Base-by-base conservation (phyloP, 2,888 invertebrate species). In the Malacosoma neustria region DNA sequence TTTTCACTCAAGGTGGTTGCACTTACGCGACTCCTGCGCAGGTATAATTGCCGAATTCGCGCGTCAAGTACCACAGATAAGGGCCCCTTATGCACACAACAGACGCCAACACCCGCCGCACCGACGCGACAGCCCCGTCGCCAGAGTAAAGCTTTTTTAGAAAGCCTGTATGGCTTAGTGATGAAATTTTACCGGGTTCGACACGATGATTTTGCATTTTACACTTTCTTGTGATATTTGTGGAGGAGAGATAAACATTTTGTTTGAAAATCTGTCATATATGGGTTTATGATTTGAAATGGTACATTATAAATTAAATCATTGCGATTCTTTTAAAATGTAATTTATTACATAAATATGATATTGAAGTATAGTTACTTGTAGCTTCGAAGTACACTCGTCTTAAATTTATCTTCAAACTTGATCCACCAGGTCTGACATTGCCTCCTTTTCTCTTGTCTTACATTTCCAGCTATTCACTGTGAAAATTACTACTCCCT, bases 31-130 rank as follows among this genome's bases (percentile, higher is more conserved):
- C 63, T 69, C 57, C 58, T 39, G 57, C 53, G 66, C 75, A 71
- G 69, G 73, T 77, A 76, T 22, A 22, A 22, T 65, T 71, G 70
- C 67, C 41, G 55, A 64, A 51, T 62, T 63, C 57, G 60, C 57
- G 53, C 58, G 60, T 69, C 71, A 70, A 75, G 72, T 72, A 57
- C 54, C 39, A 35, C 48, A 62, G 66, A 73, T 69, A 71, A 74
- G 57, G 43, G 49, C 48, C 44, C 52, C 48, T 51, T n/a, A 46
- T 45, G 41, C 46, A 49, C 43, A 43, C 47, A 42, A 43, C 46
- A 48, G 55, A 51, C 55, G 51, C 53, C 51, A 47, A 33, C 45
- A 39, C 33, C 41, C 41, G 48, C 43, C 48, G 40, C 36, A 35
- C 14, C 40, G 57, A 47, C 61, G 59, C 60, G 56, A 57, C 60